Conservation (phyloP, 2,888 invertebrate species). For the Erebia ligea region DNA sequence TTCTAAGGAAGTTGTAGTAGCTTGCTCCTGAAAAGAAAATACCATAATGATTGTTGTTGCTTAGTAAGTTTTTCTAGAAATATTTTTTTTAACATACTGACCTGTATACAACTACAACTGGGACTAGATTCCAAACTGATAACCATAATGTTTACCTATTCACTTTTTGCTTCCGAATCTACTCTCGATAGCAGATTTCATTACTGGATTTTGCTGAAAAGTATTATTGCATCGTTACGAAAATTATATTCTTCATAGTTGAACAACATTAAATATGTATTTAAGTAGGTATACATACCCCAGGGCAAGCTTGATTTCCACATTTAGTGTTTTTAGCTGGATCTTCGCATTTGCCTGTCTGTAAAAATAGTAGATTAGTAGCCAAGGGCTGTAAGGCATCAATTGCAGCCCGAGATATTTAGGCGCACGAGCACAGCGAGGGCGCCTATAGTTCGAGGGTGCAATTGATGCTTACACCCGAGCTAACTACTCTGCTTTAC, state of each 20-base stretch:
- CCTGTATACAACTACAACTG: constrained; percentile 41
- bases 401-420: no score
- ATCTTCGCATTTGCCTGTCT: constrained; percentile 51
- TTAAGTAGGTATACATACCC: constrained; percentile 47
- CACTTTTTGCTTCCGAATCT: constrained; percentile 49
- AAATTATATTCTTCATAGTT: background rate
- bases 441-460: no score
- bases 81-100: constrained; percentile 15
- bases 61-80: background rate
- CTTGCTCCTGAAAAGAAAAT: constrained; percentile 7
- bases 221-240: background rate
- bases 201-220: constrained; percentile 52
- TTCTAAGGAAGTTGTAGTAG: constrained; percentile 20
- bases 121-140: constrained; percentile 24
- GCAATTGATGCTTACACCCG: no score
- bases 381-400: no score
- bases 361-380: constrained; percentile 36
- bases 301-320: constrained; percentile 51
- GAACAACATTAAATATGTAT: background rate
- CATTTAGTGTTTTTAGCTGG: constrained; percentile 48
- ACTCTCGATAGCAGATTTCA: constrained; percentile 51
- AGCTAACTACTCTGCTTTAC: no score
- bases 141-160: constrained; percentile 36
- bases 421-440: no score
- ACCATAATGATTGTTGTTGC: background rate